Evolutionary conservation across 2,113 vertebrate genomes (phyloP), one percentile per base, ranked within the genome.

Genomic region (Heterochromis multidens): DNA sequence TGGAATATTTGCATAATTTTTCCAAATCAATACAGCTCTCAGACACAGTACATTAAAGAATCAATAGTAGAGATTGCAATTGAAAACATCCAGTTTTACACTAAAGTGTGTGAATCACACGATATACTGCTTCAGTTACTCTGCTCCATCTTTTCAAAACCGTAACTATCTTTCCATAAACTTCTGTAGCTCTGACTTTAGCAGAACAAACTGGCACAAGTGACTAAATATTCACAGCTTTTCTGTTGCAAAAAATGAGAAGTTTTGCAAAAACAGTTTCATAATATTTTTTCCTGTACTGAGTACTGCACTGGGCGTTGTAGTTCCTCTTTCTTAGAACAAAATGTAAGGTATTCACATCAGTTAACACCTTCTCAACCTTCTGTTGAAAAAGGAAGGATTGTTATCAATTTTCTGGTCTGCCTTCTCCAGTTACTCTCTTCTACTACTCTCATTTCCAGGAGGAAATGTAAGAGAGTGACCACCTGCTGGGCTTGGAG

Each of bases 401-500:
- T 27, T 25, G 33, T 65, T 2, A 65, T 27, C 1, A 33, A 40
- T 54, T 33, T 40, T 14, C 29, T 7, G 21, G 46, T 7, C 1
- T 5, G 52, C 21, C 12, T 23, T 52, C 2, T 70, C 61, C 27
- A 8, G 11, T 74, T 63, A 2, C 58, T 77, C 49, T 77, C 37
- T 82, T n/a, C n/a, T 16, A 60, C 7, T 81, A 86, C 59, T n/a
- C n/a, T n/a, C n/a, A n/a, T n/a, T n/a, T n/a, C 86, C 89, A 87
- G 86, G 67, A 87, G 88, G 86, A 86, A 87, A 88, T 86, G 56
- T 87, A 84, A 92, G 88, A 84, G 90, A 74, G 49, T 63, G 91
- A 93, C 92, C 91, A 90, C 93, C 91, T 94, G 90, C 93, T 91
- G 93, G 62, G 87, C 57, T 87, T 86, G 76, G 52, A 49, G 81